Evolutionary conservation across 2,888 invertebrate genomes (phyloP).

Genomic region (Galerucella pusilla): DNA sequence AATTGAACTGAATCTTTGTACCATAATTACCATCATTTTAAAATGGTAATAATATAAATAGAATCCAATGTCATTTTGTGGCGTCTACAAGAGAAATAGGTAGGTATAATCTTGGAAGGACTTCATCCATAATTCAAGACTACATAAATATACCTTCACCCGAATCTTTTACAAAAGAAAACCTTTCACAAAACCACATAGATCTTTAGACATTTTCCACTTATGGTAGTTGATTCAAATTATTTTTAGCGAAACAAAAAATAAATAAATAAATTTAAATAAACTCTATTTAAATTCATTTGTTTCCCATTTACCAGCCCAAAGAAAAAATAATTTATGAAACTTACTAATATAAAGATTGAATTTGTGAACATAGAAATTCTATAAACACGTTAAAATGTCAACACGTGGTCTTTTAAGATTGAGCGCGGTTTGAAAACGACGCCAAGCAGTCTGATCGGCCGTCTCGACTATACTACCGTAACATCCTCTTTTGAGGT

Average conservation of each 20-base stretch:
- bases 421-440: constrained; percentile 21
- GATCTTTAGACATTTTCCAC: no score
- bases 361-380: constrained; percentile 22
- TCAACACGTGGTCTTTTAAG: constrained; percentile 40
- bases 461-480: constrained; percentile 50
- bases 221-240: no score
- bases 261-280: no score
- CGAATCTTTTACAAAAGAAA: no score
- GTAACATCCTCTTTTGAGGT: constrained; percentile 27
- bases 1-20: no score
- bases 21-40: no score
- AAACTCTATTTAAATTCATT: no score
- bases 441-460: constrained; percentile 43
- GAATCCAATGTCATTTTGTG: no score
- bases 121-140: constrained; percentile 4
- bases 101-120: not conserved
- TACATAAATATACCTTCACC: no score
- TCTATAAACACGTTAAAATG: constrained; percentile 8
- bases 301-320: not conserved
- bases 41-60: no score
- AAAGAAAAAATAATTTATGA: not conserved
- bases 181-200: no score
- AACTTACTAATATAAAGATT: not conserved
- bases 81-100: not conserved
- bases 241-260: no score